Conservation (phyloP, 2,888 invertebrate genomes). For the Cataglyphis cursor region DNA sequence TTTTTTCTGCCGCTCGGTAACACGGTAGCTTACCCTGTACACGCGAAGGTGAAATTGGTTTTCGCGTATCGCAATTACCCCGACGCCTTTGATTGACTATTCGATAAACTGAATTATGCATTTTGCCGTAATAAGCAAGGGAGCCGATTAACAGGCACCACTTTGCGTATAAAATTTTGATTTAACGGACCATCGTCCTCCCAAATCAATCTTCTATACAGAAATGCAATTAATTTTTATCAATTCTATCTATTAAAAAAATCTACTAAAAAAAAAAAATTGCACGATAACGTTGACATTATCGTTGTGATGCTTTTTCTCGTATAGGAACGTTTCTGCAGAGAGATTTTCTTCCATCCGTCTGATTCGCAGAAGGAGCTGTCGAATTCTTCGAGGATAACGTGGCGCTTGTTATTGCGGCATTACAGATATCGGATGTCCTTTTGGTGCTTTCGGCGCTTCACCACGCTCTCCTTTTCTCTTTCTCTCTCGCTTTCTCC, state of each 20-base stretch:
- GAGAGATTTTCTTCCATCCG: conserved; percentile 71
- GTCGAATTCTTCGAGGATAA: conserved; percentile 66
- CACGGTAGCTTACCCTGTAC: conserved; percentile 55
- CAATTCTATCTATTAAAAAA: neutral
- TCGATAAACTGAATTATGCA: conserved; percentile 49
- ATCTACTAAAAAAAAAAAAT: conserved; percentile 59
- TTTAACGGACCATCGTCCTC: conserved; percentile 36
- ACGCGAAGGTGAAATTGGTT: conserved; percentile 70
- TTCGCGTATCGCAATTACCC: conserved; percentile 52
- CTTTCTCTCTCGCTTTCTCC: conserved; percentile 63
- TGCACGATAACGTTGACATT: conserved; percentile 74
- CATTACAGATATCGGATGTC: conserved; percentile 86
- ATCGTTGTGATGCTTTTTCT: conserved; percentile 74
- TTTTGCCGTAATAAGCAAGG: conserved; percentile 30
- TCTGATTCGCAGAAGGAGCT: conserved; percentile 50
- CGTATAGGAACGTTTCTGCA: conserved; percentile 64
- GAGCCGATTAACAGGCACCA: conserved; percentile 38
- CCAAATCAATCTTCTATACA: conserved; percentile 7
- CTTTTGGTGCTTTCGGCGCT: conserved; percentile 80
- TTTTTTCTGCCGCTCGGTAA: conserved; percentile 68
- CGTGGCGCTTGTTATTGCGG: conserved; percentile 83
- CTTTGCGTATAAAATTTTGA: conserved; percentile 36
- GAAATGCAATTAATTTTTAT: conserved; percentile 7
- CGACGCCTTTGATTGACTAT: conserved; percentile 41
- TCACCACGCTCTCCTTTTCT: conserved; percentile 62